phyloP scores from a whole-genome alignment of 2,113 vertebrate genomes.

The Hemibagrus wyckioides region DNA sequence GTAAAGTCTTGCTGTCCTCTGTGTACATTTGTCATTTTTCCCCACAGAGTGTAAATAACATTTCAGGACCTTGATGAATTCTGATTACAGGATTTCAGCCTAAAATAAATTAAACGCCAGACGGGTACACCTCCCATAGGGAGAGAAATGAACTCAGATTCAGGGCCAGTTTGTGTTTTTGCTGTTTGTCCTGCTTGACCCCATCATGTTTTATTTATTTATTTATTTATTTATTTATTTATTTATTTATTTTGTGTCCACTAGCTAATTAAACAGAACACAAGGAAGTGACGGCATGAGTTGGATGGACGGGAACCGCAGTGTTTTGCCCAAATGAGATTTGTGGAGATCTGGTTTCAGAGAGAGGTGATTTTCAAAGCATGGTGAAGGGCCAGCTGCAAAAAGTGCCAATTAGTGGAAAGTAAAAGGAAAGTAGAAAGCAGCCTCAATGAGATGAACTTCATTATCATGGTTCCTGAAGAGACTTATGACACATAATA shows the following conservation, averaged over 20 bases:
- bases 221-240: slow-evolving; percentile 30
- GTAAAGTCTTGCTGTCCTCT: background rate
- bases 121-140: background rate
- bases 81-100: slow-evolving; percentile 1
- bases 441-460: slow-evolving; percentile 34
- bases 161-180: background rate
- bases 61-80: slow-evolving; percentile 23
- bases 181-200: background rate
- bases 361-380: background rate
- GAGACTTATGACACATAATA: slow-evolving; percentile 33
- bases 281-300: slow-evolving; percentile 24
- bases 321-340: slow-evolving; percentile 35
- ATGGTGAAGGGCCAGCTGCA: slow-evolving; percentile 22
- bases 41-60: slow-evolving; percentile 6
- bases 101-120: background rate
- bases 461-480: slow-evolving; percentile 47
- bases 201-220: background rate
- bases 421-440: slow-evolving; percentile 41
- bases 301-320: slow-evolving; percentile 21
- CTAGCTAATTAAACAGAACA: slow-evolving; percentile 50
- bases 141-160: slow-evolving; percentile 1
- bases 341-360: background rate
- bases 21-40: background rate
- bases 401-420: slow-evolving; percentile 52
- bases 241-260: slow-evolving; percentile 32